Base-by-base conservation (phyloP, 2,888 invertebrate genomes). In the Chymomyza amoena region DNA sequence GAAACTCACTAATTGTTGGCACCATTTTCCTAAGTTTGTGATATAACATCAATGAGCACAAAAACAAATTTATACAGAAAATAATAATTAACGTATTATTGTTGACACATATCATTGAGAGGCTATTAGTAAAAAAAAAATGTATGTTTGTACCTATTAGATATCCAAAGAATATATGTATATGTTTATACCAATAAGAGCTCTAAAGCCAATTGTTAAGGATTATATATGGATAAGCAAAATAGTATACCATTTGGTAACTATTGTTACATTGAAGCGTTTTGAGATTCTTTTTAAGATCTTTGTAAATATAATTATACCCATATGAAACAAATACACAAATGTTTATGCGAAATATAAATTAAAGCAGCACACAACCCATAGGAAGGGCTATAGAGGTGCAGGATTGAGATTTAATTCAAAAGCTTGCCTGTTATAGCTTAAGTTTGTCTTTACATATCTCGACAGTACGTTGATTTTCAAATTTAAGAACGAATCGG, bases 111-210 rank as follows among this genome's bases (percentile, higher is more conserved):
- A 50, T 66, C 20, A 15, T 63, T 16, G 56, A 57, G 73, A 77
- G 73, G 75, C 77, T 75, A 50, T 54, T 56, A 69, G 20, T 59
- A 59, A 13, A n/a, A 50, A 67, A 32, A 9, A 54, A 67, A 54
- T 25, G 4, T 25, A 25, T 25, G 25, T n/a, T 36, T 60, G 36
- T 32, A 32, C 5, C 7, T 13, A 16, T 25, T 25, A 18, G 5
- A 28, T 32, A 32, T 25, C 2, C 56, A 39, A 1, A 18, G 25
- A 20, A 4, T n/a, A 18, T 10, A 9, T 6, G 5, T 20, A 60
- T 16, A 60, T 60, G 13, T 28, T 13, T 36, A 25, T 60, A 60
- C 32, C 6, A 32, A 32, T 7, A 32, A 32, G 25, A 25, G 25
- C 25, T 25, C 25, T 25, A 25, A 25, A 25, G 25, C 2, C 25